Base-by-base conservation (phyloP, 1,140 invertebrate species). In the Temnothorax longispinosus region DNA sequence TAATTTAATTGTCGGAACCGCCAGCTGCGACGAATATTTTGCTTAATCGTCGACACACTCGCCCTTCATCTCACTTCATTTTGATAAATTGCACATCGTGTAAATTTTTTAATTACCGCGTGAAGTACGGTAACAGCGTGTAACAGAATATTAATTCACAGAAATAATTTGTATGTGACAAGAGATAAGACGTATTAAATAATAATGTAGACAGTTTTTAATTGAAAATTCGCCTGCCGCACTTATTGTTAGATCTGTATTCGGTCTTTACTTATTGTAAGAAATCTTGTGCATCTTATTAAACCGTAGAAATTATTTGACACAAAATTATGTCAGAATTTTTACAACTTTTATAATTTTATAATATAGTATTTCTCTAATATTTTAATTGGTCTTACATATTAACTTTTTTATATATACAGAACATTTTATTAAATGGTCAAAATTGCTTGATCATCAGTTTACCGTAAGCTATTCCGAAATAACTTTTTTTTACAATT, bases 1-100 rank as follows among this genome's bases (percentile, higher is more conserved):
- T 75, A 84, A 84, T 84, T 84, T 84, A 84, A 84, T 84, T 38
- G 41, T 60, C 7, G 32, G 13, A 4, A 60, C 18, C 3, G 13
- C 18, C 15, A 3, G 2, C 21, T 67, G 35, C 41, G 15, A 41
- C 38, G 38, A 27, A 27, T 32, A 35, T 15, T 41, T 35, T 84
- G 3, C 35, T 47, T 74, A 74, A 62, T 60, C 18, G 13, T 15
- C 18, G 38, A 60, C 41, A 67, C 38, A n/a, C 6, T 44, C 8
- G 35, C 6, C 10, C 10, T 50, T 2, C n/a, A 15, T 54, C 7
- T 18, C 5, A 4, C n/a, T 75, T 84, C 0, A 21, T 1, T 82
- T 50, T 10, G 3, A 60, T 8, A 84, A 74, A 81, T 81, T 71
- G n/a, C 5, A 32, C 35, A 2, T 38, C 15, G 1, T n/a, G 27